Evolutionary conservation across 2,888 invertebrate genomes (phyloP), one percentile per base, ranked within the genome.

Genomic region (Anticlea derivata): DNA sequence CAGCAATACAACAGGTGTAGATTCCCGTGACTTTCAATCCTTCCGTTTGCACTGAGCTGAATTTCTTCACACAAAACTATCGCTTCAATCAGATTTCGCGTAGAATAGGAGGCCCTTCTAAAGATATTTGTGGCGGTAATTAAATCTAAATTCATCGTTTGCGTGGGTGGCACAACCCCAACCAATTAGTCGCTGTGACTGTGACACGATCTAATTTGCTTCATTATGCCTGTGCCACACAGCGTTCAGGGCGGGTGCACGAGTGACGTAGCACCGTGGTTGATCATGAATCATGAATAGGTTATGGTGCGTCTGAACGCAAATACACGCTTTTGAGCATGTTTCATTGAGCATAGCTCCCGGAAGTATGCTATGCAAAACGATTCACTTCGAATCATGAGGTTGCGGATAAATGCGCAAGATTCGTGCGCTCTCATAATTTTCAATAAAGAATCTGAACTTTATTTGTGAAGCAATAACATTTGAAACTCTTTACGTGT

Each of bases 181-280:
- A 33, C 39, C 40, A 51, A 51, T 51, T 46, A 41, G 41, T 20
- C 40, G 24, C 22, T 27, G 20, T 46, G 39, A 24, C 40, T 20
- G 46, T 26, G 41, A 37, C 46, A 46, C 20, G 38, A 40, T 40
- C 45, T 51, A 41, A 41, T 52, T 52, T 47, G 31, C 46, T 52
- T 38, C 30, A 41, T 41, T 37, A 31, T 41, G 13, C 41, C 40
- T 22, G 13, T 33, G 46, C 46, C 29, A 30, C 38, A 29, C 30
- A 10, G 12, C 12, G 37, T 37, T 8, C 12, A 23, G 23, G 23
- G 24, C 22, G 13, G 8, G 5, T 11, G 23, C 8, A 10, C 17
- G 24, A 33, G n/a, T 20, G 45, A 35, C 20, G 17, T 26, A 17
- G 12, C n/a, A 10, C 6, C 10, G 12, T 20, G 17, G 6, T 10